Base-by-base conservation (phyloP, 1,140 invertebrate species). In the Zaprionus inermis region DNA sequence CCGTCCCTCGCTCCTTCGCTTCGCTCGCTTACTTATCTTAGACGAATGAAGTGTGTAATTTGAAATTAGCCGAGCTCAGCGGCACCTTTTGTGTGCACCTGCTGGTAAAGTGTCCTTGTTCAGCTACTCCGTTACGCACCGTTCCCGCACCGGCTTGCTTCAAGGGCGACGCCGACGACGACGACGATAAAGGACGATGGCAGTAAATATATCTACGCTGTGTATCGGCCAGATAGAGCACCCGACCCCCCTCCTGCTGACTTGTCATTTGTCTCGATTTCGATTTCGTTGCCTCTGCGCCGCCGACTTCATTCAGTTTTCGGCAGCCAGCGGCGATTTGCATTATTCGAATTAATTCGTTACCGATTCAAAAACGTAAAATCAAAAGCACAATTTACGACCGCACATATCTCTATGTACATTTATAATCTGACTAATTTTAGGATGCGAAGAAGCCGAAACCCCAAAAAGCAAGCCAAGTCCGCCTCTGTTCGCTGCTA, bases 41-140 rank as follows among this genome's bases (percentile, higher is more conserved):
- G 65, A 65, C 84, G 80, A 89, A 89, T 84, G 84, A 89, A 80
- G 84, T 83, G 84, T 88, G 83, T 88, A 88, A 88, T 88, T 88
- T 79, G 84, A 89, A 88, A 83, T 88, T 88, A 88, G 83, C 77
- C 69, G 79, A 63, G 76, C 83, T 88, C 76, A 89, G 83, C 83
- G 83, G 83, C 83, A 88, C 80, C 80, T 89, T 89, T 86, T 88
- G 65, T 77, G 64, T 72, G 73, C 83, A 86, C 80, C 84, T 89
- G 84, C 84, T 76, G 77, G 66, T 68, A 82, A 38, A 57, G 76
- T 80, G 81, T 85, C 81, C 82, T 81, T 69, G 69, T 67, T 20
- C 66, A 56, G 81, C 81, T 83, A 84, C 81, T 83, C 65, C 84
- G 81, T 83, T 83, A 83, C 81, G 81, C 81, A 81, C 59, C 68